Conservation (phyloP, 2,113 vertebrate species). For the Pseudorectes ferrugineus region DNA sequence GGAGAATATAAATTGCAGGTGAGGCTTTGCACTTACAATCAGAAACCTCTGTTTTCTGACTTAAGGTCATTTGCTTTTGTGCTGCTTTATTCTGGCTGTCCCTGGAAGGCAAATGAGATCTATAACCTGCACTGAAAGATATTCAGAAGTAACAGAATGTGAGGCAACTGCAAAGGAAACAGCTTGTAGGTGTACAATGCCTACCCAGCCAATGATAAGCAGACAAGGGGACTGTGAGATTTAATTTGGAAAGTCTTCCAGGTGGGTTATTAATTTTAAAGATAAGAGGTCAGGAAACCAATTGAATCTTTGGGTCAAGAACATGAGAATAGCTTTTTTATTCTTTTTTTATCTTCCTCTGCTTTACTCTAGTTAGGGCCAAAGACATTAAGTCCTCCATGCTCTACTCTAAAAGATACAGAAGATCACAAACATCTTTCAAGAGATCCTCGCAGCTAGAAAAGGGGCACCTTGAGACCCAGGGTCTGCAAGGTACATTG, state of each 20-base stretch:
- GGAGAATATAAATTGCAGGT: constrained; percentile 58
- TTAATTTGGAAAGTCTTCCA: constrained; percentile 24
- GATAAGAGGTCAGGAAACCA: constrained; percentile 28
- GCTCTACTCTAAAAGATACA: background rate
- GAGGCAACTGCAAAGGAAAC: constrained; percentile 3
- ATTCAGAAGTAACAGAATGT: constrained; percentile 44
- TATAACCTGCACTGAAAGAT: constrained; percentile 45
- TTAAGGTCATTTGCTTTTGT: constrained; percentile 61
- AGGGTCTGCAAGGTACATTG: background rate
- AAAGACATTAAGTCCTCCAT: background rate
- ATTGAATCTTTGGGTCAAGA: background rate
- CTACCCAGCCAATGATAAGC: background rate
- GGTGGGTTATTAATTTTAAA: constrained; percentile 23
- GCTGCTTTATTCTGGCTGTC: constrained; percentile 53
- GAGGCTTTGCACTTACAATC: constrained; percentile 22
- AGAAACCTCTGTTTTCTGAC: constrained; percentile 55
- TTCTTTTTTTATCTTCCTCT: background rate
- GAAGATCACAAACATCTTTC: background rate
- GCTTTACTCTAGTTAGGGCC: background rate
- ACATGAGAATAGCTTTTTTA: background rate
- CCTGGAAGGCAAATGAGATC: constrained; percentile 63
- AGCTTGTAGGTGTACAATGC: background rate
- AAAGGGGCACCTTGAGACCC: background rate
- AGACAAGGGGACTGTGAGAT: background rate
- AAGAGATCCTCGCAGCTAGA: background rate